Percentiles rank a stretch among this genome's conserved stretches.
Evolutionary conservation across 2,797 vertebrate species (phyloP).

Genomic region (Delichon dasypus): DNA sequence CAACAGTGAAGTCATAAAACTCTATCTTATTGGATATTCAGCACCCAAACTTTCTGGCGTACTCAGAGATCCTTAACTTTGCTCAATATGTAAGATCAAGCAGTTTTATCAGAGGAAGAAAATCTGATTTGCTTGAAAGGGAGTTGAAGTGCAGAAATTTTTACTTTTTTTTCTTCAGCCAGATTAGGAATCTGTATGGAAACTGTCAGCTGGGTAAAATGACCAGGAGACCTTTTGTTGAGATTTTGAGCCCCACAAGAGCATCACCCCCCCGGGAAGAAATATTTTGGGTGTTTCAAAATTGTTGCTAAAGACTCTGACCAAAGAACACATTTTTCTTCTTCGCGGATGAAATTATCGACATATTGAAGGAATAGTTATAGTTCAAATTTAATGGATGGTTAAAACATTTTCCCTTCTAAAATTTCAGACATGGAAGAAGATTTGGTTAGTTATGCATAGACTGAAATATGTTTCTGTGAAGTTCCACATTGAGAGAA

Average conservation of each 20-base stretch:
- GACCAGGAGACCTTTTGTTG: neutral
- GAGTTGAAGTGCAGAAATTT: neutral
- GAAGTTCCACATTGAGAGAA: neutral
- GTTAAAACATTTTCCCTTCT: neutral
- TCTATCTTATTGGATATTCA: neutral
- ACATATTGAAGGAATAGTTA: neutral
- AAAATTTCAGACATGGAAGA: neutral
- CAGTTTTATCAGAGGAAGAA: neutral
- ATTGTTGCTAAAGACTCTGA: neutral
- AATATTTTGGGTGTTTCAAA: neutral
- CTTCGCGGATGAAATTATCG: neutral
- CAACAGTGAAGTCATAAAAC: neutral
- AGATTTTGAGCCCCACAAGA: neutral
- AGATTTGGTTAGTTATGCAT: neutral
- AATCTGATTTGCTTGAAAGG: neutral
- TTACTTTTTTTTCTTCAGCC: neutral
- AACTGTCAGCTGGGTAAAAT: neutral
- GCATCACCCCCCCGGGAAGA: neutral
- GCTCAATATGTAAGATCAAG: neutral
- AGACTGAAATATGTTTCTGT: neutral
- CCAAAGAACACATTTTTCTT: neutral
- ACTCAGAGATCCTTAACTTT: neutral
- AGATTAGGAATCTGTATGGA: neutral
- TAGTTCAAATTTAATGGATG: neutral
- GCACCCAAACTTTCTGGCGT: neutral